A percentile compares a stretch with the other conserved stretches of the same genome.
Evolutionary conservation across 2,888 invertebrate species (phyloP).

Genomic region (Andrena fulva): DNA sequence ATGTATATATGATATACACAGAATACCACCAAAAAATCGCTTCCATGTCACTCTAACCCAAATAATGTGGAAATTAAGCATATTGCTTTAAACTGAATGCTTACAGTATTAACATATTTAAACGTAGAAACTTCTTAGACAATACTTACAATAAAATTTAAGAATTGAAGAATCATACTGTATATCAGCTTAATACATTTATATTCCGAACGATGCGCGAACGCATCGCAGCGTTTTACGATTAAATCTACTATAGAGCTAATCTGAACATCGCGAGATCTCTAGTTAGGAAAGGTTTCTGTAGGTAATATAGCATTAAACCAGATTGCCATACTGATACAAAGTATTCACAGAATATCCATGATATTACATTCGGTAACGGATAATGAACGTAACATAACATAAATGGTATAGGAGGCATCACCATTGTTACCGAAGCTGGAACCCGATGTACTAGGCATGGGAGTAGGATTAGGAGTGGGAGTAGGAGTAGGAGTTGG

Average conservation of each 20-base stretch:
- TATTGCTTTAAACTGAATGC: constrained; percentile 60
- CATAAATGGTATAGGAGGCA: constrained; percentile 83
- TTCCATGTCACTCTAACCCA: constrained; percentile 73
- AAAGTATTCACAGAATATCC: constrained; percentile 38
- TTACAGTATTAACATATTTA: constrained; percentile 54
- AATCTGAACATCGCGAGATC: neutral
- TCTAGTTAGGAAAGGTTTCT: constrained; percentile 12
- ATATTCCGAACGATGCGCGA: neutral
- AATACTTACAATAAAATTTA: neutral
- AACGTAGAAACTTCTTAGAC: constrained; percentile 13
- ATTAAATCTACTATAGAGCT: constrained; percentile 4
- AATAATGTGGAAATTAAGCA: constrained; percentile 59
- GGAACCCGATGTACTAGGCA: constrained; percentile 83
- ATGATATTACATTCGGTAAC: constrained; percentile 60
- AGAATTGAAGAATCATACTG: neutral
- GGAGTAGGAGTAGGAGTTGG: constrained; percentile 81
- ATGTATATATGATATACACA: constrained; percentile 48
- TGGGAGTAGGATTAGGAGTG: constrained; percentile 83
- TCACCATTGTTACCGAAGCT: constrained; percentile 83
- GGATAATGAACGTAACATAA: constrained; percentile 74
- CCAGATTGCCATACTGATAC: constrained; percentile 13
- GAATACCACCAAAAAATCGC: constrained; percentile 69
- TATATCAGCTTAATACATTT: constrained; percentile 2
- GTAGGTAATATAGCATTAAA: constrained; percentile 31
- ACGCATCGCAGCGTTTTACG: neutral